Evolutionary conservation across 2,797 vertebrate species (phyloP).

Genomic region (Pygocentrus nattereri): DNA sequence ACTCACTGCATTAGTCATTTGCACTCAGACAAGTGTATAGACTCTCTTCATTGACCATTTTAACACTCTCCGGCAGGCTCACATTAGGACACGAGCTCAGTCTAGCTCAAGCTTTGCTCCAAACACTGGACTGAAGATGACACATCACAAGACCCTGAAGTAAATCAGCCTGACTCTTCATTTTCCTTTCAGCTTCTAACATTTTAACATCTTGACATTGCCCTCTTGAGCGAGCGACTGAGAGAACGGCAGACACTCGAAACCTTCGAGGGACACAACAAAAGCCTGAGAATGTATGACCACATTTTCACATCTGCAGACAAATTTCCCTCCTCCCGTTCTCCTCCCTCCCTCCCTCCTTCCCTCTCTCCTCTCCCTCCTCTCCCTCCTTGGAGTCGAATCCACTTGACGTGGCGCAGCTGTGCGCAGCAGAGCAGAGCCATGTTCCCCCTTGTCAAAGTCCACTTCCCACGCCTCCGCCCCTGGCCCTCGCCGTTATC

Average conservation of each 20-base stretch:
- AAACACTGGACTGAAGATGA: neutral
- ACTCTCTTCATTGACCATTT: conserved; percentile 38
- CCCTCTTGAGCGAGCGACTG: neutral
- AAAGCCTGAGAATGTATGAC: conserved; percentile 40
- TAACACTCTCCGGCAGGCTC: conserved; percentile 28
- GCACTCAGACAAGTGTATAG: conserved; percentile 35
- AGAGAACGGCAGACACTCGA: conserved; percentile 12
- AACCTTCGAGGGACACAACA: conserved; percentile 29
- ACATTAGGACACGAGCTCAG: neutral
- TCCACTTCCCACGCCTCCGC: conserved; percentile 53
- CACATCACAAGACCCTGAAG: neutral
- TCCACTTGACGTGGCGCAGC: conserved; percentile 54
- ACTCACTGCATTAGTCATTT: conserved; percentile 45
- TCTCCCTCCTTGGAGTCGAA: conserved; percentile 41
- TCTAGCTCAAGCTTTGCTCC: neutral
- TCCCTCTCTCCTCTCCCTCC: conserved; percentile 31
- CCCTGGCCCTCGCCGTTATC: conserved; percentile 50
- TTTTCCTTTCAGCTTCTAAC: too few relatives aligned
- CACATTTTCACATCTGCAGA: conserved; percentile 48
- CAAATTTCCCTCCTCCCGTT: conserved; percentile 24
- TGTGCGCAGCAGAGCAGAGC: conserved; percentile 59
- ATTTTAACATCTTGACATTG: neutral
- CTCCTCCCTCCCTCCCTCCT: conserved; percentile 19
- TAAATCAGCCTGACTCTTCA: too few relatives aligned
- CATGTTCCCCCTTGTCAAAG: conserved; percentile 52